A percentile compares a stretch with the other conserved stretches of the same genome.
These are phyloP conservation scores for Rotaria socialis DNA, from an alignment of 2,888 invertebrate species.

Conservation along the genomic window DNA sequence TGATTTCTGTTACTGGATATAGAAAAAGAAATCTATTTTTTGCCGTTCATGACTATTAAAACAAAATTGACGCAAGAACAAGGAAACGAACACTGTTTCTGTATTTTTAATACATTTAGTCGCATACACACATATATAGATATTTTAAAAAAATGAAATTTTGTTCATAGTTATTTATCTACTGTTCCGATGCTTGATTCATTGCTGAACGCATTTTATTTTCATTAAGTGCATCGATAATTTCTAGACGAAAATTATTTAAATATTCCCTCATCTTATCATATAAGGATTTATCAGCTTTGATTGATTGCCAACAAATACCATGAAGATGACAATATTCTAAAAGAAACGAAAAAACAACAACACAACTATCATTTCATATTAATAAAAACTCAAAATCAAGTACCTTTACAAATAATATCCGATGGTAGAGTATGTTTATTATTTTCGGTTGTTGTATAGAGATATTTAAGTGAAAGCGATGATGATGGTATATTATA, in stretches of 20 bases:
- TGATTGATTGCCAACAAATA: constrained; percentile 8
- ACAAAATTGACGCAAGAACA: background rate
- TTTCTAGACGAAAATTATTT: constrained; percentile 33
- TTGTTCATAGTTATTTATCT: background rate
- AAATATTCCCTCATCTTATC: constrained; percentile 32
- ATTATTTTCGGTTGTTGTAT: constrained; percentile 18
- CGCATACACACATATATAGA: background rate
- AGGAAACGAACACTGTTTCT: background rate
- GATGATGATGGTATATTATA: constrained; percentile 33
- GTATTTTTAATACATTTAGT: constrained; percentile 25
- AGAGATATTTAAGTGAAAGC: constrained; percentile 11
- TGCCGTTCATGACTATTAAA: background rate
- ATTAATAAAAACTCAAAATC: too few relatives aligned
- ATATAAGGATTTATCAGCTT: background rate
- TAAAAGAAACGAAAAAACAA: background rate
- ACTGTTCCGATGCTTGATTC: background rate
- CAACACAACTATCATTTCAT: too few relatives aligned
- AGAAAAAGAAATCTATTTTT: background rate
- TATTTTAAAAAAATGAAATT: background rate
- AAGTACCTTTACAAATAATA: constrained; percentile 28
- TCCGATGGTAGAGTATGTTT: background rate
- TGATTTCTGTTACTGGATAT: background rate
- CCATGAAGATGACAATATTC: constrained; percentile 34
- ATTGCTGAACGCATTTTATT: background rate
- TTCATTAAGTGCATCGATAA: constrained; percentile 24